Evolutionary conservation across 1,140 invertebrate genomes (phyloP).

Genomic region (Drosophila arizonae): DNA sequence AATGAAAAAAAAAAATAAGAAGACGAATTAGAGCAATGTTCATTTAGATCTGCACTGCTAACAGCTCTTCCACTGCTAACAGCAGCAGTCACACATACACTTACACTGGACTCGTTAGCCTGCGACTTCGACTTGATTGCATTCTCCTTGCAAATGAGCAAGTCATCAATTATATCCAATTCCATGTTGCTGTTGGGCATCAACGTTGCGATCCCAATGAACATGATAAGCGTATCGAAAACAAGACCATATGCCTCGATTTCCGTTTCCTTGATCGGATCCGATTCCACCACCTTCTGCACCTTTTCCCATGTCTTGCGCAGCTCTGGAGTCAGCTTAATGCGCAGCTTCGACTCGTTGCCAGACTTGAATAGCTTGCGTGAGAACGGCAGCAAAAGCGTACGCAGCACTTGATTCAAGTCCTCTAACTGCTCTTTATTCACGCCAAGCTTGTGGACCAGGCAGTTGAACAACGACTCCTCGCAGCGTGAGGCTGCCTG

Average conservation of each 20-base stretch:
- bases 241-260: constrained; percentile 2
- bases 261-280: not conserved
- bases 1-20: not conserved
- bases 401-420: constrained; percentile 1
- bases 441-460: constrained; percentile 24
- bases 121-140: constrained; percentile 23
- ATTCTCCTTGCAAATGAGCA: constrained; percentile 49
- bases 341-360: constrained; percentile 25
- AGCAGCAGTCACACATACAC: not conserved
- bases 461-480: constrained; percentile 40
- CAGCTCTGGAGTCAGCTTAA: constrained; percentile 1
- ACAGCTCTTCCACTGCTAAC: not conserved
- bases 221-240: constrained; percentile 54
- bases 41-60: no score
- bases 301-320: constrained; percentile 36
- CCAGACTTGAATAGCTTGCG: not conserved
- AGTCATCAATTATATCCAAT: constrained; percentile 29
- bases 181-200: constrained; percentile 19
- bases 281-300: not conserved
- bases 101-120: constrained; percentile 4
- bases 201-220: constrained; percentile 40
- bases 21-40: not conserved
- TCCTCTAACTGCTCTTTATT: not conserved
- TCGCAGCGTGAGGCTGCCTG: constrained; percentile 40
- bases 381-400: not conserved